These are phyloP conservation scores for Drosophila lacteicornis DNA, from an alignment of 1,140 invertebrate genomes.

Conservation along the genomic window DNA sequence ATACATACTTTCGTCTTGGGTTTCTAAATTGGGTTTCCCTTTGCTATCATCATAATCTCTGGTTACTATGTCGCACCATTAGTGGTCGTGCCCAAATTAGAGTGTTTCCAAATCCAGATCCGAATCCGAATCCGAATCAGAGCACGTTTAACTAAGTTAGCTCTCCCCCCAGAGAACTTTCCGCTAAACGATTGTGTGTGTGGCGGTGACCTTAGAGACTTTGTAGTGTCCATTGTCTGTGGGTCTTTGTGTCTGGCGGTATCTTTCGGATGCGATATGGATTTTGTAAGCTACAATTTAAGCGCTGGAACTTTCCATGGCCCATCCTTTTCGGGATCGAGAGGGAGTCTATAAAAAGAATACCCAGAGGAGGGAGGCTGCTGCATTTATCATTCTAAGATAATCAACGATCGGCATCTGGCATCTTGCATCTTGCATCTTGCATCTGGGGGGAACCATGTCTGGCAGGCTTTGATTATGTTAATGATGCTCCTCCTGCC, in stretches of 20 bases:
- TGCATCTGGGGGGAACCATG: background rate
- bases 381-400: slow-evolving; percentile 62
- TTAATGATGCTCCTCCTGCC: slow-evolving; percentile 46
- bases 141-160: slow-evolving; percentile 41
- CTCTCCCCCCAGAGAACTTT: slow-evolving; percentile 33
- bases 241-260: background rate
- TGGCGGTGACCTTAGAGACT: slow-evolving; percentile 36
- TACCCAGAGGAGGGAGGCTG: background rate
- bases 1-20: background rate
- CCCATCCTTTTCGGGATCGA: slow-evolving; percentile 18
- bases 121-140: slow-evolving; percentile 28
- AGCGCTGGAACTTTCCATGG: slow-evolving; percentile 28
- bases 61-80: slow-evolving; percentile 36
- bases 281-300: slow-evolving; percentile 25
- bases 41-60: slow-evolving; percentile 11
- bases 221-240: background rate
- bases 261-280: slow-evolving; percentile 6
- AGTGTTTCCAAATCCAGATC: slow-evolving; percentile 43
- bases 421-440: no score
- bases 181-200: slow-evolving; percentile 46
- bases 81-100: slow-evolving; percentile 6
- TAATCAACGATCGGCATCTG: slow-evolving; percentile 44
- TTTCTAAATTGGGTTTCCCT: slow-evolving; percentile 32
- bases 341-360: slow-evolving; percentile 54
- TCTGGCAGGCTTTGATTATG: slow-evolving; percentile 57